Evolutionary conservation across 2,888 invertebrate genomes (phyloP).

Genomic region (Hypomecis punctinalis): DNA sequence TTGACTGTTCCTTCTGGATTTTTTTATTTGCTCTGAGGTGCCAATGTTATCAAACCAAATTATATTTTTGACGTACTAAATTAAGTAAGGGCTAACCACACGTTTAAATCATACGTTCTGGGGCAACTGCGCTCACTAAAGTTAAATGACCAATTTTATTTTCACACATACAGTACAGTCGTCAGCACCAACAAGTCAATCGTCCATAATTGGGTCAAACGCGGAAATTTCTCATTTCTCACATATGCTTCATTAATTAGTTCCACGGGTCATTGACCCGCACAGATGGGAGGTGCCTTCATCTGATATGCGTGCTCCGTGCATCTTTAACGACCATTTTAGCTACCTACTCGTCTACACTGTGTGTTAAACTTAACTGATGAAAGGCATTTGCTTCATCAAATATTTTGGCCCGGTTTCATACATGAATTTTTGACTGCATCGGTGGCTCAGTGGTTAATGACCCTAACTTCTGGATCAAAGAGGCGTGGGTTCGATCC

Average conservation of each 20-base stretch:
- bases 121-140: too few species aligned
- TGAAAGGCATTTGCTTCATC: slow-evolving; percentile 8
- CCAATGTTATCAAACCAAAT: too few species aligned
- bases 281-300: slow-evolving; percentile 25
- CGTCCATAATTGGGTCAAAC: slow-evolving; percentile 27
- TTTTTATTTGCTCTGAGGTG: too few species aligned
- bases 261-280: slow-evolving; percentile 23
- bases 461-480: too few species aligned
- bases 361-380: not conserved
- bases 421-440: too few species aligned
- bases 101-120: too few species aligned
- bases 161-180: not conserved
- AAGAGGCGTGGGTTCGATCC: too few species aligned
- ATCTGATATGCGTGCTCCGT: slow-evolving; percentile 24
- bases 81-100: too few species aligned
- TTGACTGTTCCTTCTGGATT: too few species aligned
- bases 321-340: slow-evolving; percentile 21
- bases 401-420: slow-evolving; percentile 10
- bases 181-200: slow-evolving; percentile 19
- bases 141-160: too few species aligned
- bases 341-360: slow-evolving; percentile 1
- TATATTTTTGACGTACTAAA: too few species aligned
- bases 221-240: slow-evolving; percentile 30
- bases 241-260: slow-evolving; percentile 29
- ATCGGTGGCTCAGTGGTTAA: too few species aligned